These are phyloP conservation scores for Ostrea denselamellosa DNA, from an alignment of 1,140 invertebrate species.

Conservation along the genomic window DNA sequence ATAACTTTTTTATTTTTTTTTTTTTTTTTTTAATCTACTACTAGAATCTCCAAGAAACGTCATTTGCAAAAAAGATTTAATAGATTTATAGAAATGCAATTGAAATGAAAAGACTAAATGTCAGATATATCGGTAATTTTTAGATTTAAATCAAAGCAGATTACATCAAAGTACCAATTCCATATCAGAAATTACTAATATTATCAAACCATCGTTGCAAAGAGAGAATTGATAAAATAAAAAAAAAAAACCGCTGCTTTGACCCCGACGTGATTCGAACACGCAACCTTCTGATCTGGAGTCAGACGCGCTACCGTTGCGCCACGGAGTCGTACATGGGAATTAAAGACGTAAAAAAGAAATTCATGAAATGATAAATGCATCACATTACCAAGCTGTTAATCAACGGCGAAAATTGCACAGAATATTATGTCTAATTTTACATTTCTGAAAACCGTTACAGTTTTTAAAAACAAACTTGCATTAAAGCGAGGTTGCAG, in stretches of 20 bases:
- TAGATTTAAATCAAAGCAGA: too few relatives aligned
- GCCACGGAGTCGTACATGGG: slow-evolving; percentile 85
- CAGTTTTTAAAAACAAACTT: background rate
- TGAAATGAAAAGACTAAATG: too few relatives aligned
- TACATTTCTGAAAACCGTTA: background rate
- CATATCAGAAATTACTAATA: too few relatives aligned
- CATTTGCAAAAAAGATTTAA: too few relatives aligned
- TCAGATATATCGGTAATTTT: too few relatives aligned
- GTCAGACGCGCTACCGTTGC: slow-evolving; percentile 99
- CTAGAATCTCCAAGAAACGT: too few relatives aligned
- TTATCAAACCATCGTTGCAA: too few relatives aligned
- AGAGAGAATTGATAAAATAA: too few relatives aligned
- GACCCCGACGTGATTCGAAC: slow-evolving; percentile 99
- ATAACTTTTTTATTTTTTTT: too few relatives aligned
- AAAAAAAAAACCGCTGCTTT: slow-evolving; percentile 52
- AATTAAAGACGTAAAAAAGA: background rate
- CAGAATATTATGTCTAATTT: background rate
- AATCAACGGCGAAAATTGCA: background rate
- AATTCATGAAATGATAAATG: background rate
- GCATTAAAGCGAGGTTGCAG: background rate
- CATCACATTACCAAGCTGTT: background rate
- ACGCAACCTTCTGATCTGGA: slow-evolving; percentile 99
- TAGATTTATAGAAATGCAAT: too few relatives aligned
- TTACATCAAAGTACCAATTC: too few relatives aligned
- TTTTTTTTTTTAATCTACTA: too few relatives aligned